Base-by-base conservation (phyloP, 2,113 vertebrate genomes). In the Daubentonia madagascariensis region DNA sequence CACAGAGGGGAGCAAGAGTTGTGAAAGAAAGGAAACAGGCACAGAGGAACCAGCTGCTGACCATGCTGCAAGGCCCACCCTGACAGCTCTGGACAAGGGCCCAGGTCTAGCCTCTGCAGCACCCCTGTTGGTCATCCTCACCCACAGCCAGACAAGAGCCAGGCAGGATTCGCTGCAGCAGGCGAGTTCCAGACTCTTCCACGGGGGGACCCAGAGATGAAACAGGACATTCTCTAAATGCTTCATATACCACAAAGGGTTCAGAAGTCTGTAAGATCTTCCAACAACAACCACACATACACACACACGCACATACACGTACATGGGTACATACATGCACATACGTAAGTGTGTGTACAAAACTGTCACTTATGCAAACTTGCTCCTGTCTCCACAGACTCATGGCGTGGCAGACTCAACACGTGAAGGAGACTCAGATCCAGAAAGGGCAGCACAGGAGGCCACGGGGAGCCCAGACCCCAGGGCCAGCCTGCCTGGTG, bases 111-210 rank as follows among this genome's bases (percentile, higher is more conserved):
- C 20, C 0, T 30, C 3, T 1, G 2, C 61, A 10, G 72, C 48
- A 57, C 9, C 75, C 63, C 4, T 1, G 0, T 12, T 22, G 5
- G 18, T 22, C 32, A 6, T n/a, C 4, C 3, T 11, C 14, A 35
- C 43, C n/a, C 1, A 1, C 8, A 7, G 28, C 35, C 10, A 0
- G 8, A 59, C 37, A 25, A 28, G 48, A n/a, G 4, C 3, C 18
- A 2, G 48, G 14, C 4, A 2, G 2, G 65, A 6, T 0, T 2
- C 57, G 5, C 0, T 1, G 8, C 1, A 5, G 12, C 17, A 3
- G 28, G n/a, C n/a, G 3, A 13, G 40, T 9, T 2, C 22, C 5
- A 8, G 0, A 4, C 9, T n/a, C 50, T 43, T 8, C n/a, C 28
- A 35, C 4, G 0, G 45, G 18, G 25, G 10, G 3, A 30, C 13